These are phyloP conservation scores for Pachyuromys duprasi DNA, from an alignment of 2,797 vertebrate genomes.

Conservation along the genomic window DNA sequence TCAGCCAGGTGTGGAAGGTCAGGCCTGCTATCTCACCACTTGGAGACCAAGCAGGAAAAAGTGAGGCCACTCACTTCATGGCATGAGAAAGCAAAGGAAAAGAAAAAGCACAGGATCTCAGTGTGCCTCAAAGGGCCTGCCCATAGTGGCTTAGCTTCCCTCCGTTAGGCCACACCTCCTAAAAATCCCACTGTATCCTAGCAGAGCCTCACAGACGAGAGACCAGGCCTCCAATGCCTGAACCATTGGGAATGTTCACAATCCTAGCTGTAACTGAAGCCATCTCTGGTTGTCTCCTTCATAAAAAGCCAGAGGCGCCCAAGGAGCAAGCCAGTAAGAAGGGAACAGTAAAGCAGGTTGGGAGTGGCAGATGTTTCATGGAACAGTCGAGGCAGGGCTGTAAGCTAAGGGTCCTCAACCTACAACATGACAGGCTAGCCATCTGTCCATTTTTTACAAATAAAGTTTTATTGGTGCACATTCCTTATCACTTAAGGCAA, in stretches of 20 bases:
- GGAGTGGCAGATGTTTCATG: background rate
- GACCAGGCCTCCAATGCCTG: background rate
- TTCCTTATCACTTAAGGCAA: background rate
- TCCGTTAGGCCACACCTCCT: background rate
- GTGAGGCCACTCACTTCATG: background rate
- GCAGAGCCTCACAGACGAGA: background rate
- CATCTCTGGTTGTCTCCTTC: background rate
- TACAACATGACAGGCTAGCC: background rate
- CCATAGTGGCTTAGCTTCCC: background rate
- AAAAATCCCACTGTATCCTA: background rate
- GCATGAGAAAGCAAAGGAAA: background rate
- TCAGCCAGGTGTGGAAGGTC: background rate
- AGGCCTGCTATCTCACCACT: background rate
- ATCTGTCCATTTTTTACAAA: conserved; percentile 29
- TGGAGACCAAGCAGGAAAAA: background rate
- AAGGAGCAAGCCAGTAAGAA: background rate
- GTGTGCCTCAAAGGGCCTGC: background rate
- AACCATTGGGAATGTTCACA: background rate
- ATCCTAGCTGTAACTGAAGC: background rate
- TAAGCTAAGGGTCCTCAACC: background rate
- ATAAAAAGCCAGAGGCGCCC: background rate
- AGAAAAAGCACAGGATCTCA: background rate
- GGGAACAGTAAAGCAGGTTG: background rate
- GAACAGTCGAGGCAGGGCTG: background rate
- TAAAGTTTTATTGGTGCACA: conserved; percentile 45